Base-by-base conservation (phyloP, 2,888 invertebrate genomes). In the Erynnis tages region DNA sequence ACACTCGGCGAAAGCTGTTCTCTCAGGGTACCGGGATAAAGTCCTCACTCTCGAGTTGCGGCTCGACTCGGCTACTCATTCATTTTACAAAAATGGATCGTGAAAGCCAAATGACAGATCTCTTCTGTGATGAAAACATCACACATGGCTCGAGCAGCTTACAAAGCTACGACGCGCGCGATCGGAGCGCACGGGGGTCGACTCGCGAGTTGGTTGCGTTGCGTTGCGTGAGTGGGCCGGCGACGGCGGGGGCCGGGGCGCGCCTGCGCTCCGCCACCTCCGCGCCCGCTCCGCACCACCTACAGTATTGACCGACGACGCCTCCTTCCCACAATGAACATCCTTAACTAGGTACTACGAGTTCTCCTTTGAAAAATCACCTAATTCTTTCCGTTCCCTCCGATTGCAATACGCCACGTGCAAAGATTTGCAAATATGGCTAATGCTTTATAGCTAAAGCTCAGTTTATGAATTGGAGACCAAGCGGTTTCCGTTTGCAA, bases 221-320 rank as follows among this genome's bases (percentile, higher is more conserved):
- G n/a, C n/a, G n/a, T n/a, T 85, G 83, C 77, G 79, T 79, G 86
- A 76, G 84, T 73, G 75, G 75, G 76, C 70, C 74, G 76, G 71
- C 66, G 75, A 71, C 70, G 61, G 66, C 62, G 65, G 72, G 54
- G 66, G 60, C 63, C 69, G 62, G 61, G 61, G 52, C 53, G 62
- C 74, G 76, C 76, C 73, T 74, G 77, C 82, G 80, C 85, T 81
- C 85, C 81, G 81, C 82, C 80, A 77, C 78, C 85, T 81, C 85
- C 81, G 81, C 82, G 81, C 77, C 78, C 82, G 77, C 83, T 64
- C 85, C 79, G 82, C 85, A 73, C 86, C 82, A 86, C 84, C 86
- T 84, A 77, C 82, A 82, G 87, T 89, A 89, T 89, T 87, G 88
- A 89, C 88, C 88, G 85, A 87, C 84, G 82, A 83, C 86, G 86